phyloP scores from a whole-genome alignment of 1,140 invertebrate species.

The Drosophila parabipectinata region DNA sequence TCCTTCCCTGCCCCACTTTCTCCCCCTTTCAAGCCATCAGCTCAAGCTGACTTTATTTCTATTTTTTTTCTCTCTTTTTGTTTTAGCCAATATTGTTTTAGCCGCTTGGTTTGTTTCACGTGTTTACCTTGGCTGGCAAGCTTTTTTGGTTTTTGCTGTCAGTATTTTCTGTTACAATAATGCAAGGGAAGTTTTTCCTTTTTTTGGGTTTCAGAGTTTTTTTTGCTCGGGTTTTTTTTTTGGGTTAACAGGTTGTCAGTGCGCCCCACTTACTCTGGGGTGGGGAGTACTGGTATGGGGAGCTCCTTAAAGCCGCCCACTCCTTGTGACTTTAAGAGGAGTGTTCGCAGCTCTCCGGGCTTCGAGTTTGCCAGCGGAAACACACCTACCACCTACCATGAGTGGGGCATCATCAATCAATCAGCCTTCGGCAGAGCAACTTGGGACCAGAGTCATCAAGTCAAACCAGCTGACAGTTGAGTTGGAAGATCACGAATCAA shows the following conservation, averaged over 20 bases:
- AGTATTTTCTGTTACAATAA: slow-evolving; percentile 74
- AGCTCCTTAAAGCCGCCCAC: slow-evolving; percentile 15
- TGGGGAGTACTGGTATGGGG: slow-evolving; percentile 9
- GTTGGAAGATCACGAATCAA: slow-evolving; percentile 72
- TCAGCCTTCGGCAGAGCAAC: slow-evolving; percentile 45
- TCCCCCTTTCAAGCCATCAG: slow-evolving; percentile 26
- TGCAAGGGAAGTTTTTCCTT: slow-evolving; percentile 63
- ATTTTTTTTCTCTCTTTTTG: slow-evolving; percentile 14
- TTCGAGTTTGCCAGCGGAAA: slow-evolving; percentile 1
- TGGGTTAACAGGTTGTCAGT: slow-evolving; percentile 68
- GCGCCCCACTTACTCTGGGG: slow-evolving; percentile 16
- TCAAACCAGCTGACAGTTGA: slow-evolving; percentile 64
- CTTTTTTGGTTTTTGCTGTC: slow-evolving; percentile 56
- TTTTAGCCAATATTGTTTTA: slow-evolving; percentile 74
- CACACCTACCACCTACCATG: slow-evolving; percentile 21
- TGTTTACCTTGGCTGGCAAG: slow-evolving; percentile 57
- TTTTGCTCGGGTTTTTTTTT: slow-evolving; percentile 8
- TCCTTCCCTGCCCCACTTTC: slow-evolving; percentile 7
- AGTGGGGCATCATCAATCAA: slow-evolving; percentile 57
- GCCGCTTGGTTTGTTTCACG: slow-evolving; percentile 61
- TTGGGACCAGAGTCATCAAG: slow-evolving; percentile 66
- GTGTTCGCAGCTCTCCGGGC: slow-evolving; percentile 4
- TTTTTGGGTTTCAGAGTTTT: slow-evolving; percentile 4
- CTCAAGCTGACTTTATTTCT: slow-evolving; percentile 49
- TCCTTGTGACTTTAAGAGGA: slow-evolving; percentile 23